Base-by-base conservation (phyloP, 2,888 invertebrate genomes). In the Eristalinus sepulchralis region DNA sequence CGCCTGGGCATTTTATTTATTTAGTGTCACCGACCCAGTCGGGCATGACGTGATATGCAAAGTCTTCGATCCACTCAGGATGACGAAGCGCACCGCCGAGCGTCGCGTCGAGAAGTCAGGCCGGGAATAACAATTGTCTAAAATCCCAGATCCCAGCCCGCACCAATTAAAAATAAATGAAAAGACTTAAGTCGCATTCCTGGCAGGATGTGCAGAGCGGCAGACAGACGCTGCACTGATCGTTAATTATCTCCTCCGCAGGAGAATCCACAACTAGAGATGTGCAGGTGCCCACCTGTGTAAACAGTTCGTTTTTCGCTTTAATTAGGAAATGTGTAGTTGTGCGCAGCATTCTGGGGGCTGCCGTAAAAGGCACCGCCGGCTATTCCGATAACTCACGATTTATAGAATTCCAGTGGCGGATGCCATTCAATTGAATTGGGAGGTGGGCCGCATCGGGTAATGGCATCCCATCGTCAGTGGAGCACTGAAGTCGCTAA, bases 341-440 rank as follows among this genome's bases (percentile, higher is more conserved):
- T 86, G 77, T 73, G 78, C 82, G 68, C 78, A 77, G 67, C 76
- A 81, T 73, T 77, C 73, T 76, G 64, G 55, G 36, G 68, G 66
- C 66, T 34, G 53, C 79, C 86, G 75, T 83, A 83, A 86, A 86
- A 71, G 86, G 86, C 34, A 75, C 83, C 75, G 86, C 27, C 78
- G 71, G 62, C 78, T 66, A 86, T 83, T 79, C 86, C 86, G 83
- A 83, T 86, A 86, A 79, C 83, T 86, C 86, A 86, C 86, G 86
- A 86, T 75, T 86, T 78, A 78, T 86, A 86, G 73, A 86, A 86
- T 86, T 83, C 83, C 83, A 79, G 20, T 82, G 63, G 63, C 70
- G 53, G 73, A 82, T 78, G 73, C 68, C 66, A 77, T 68, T 60
- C 78, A 68, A 73, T 77, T 17, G 73, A 64, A 85, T 77, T 73